Base-by-base conservation (phyloP, 2,888 invertebrate genomes). In the Muscina levida region DNA sequence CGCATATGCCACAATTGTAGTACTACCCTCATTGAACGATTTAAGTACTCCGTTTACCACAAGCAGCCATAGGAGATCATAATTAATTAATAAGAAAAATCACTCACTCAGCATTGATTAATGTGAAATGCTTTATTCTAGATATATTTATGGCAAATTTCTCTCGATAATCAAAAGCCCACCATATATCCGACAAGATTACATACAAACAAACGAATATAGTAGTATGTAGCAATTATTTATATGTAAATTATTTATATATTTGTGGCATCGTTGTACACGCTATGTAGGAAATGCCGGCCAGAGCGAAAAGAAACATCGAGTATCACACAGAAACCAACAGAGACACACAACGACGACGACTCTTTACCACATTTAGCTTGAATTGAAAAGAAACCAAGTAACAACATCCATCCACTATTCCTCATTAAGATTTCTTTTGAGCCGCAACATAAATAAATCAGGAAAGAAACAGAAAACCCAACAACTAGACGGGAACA, bases 121-220 rank as follows among this genome's bases (percentile, higher is more conserved):
- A 53, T 53, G 53, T 22, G 22, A 53, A 53, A 24, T 53, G n/a
- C n/a, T n/a, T n/a, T 48, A 26, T 46, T 19, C 44, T 37, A 62
- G 42, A 62, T 4, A 39, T 56, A 66, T 53, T 71, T 70, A 66
- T 71, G 67, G 74, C 70, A 68, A 72, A 72, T 77, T 62, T 51
- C 24, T 65, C 72, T 77, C 77, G 72, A 66, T 70, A 79, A 59
- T 24, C 15, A 71, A 73, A 57, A 44, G 37, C 51, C 53, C 53
- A 68, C 22, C 44, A n/a, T 62, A 67, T 51, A 24, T 48, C n/a
- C 31, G 31, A 3, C 31, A 8, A 31, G 31, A 31, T 31, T 31
- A 31, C 31, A 3, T 31, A 31, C 3, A 31, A 5, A 31, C 31
- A 31, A 5, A 31, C 8, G 31, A 5, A 8, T 31, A n/a, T 31